Evolutionary conservation across 2,888 invertebrate genomes (phyloP).

Genomic region (Lycocerus yunnanus): DNA sequence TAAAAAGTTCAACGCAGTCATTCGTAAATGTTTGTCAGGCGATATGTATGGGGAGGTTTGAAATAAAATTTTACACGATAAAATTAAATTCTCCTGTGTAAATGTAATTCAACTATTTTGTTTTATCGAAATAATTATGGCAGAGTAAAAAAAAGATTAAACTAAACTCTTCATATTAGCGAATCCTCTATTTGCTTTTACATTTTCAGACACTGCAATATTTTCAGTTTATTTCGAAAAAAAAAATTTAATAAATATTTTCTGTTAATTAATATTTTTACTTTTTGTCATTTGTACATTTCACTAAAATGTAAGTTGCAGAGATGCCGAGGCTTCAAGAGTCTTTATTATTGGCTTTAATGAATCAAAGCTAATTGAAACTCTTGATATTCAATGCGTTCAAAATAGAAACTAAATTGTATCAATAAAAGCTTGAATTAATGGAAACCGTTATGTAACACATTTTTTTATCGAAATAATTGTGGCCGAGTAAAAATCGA

Average conservation of each 20-base stretch:
- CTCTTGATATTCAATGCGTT: slow-evolving; percentile 3
- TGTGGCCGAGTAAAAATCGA: no score
- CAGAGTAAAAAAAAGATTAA: neutral
- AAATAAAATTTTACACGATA: neutral
- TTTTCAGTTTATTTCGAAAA: no score
- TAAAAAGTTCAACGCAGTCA: neutral
- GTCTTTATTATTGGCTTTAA: slow-evolving; percentile 3
- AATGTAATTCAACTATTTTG: neutral
- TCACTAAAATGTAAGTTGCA: neutral
- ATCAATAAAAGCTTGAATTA: neutral
- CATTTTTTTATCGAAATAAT: no score
- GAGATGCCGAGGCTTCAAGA: neutral
- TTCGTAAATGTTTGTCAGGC: neutral
- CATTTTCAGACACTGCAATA: no score
- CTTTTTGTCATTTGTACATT: neutral
- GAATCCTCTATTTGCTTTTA: no score
- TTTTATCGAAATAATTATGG: neutral
- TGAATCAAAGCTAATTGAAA: slow-evolving; percentile 4
- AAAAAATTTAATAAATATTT: no score
- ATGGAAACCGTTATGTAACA: neutral
- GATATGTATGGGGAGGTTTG: neutral
- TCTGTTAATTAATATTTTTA: neutral
- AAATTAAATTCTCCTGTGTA: neutral
- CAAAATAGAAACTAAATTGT: slow-evolving; percentile 1
- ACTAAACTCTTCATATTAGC: no score